phyloP scores from a whole-genome alignment of 2,113 vertebrate genomes.

The Elephas maximus region DNA sequence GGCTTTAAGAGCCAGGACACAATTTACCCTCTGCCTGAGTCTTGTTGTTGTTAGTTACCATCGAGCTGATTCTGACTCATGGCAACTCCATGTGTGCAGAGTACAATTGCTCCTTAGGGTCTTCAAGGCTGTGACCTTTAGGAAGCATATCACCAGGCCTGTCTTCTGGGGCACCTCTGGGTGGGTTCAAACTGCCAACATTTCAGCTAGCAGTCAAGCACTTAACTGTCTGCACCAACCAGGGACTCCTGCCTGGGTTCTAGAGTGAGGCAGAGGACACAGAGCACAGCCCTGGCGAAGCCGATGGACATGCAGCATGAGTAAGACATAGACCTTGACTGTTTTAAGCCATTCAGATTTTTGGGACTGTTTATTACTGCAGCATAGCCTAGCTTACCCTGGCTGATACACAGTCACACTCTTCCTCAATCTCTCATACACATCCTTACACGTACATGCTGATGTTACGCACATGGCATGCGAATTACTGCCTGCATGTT shows the following conservation, averaged over 20 bases:
- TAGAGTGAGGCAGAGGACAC: not conserved
- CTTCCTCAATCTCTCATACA: no score
- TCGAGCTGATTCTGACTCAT: not conserved
- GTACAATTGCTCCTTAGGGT: not conserved
- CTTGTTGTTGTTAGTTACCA: not conserved
- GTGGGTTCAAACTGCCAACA: not conserved
- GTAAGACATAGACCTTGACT: not conserved
- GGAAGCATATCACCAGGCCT: not conserved
- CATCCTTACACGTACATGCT: rapidly evolving
- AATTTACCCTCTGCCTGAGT: no score
- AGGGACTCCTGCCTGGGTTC: not conserved
- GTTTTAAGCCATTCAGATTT: not conserved
- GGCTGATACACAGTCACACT: not conserved
- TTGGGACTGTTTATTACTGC: not conserved
- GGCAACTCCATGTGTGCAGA: not conserved
- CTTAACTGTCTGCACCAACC: not conserved
- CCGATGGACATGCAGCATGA: not conserved
- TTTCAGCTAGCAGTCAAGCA: not conserved
- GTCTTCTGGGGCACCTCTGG: not conserved
- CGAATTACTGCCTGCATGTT: not conserved
- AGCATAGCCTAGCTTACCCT: not conserved
- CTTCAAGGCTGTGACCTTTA: not conserved
- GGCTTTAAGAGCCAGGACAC: not conserved
- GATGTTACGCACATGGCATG: rapidly evolving
- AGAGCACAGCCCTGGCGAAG: no score